Base-by-base conservation (phyloP, 2,113 vertebrate species). In the Crocuta crocuta region DNA sequence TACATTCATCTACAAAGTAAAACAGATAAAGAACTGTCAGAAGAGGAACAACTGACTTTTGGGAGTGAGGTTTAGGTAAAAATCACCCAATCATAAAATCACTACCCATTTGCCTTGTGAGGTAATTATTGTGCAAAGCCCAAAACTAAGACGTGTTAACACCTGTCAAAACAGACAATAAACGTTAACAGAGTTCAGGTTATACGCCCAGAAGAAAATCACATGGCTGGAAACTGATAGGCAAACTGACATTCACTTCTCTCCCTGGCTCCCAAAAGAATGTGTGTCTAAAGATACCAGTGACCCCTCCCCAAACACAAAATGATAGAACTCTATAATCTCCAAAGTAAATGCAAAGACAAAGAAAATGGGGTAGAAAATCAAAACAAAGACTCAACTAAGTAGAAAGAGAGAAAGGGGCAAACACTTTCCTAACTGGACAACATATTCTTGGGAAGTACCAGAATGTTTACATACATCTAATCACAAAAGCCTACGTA, bases 1-100 rank as follows among this genome's bases (percentile, higher is more conserved):
- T 82, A 99, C 99, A 0, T 99, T 99, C 98, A 99, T 98, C 99
- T 99, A 96, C 24, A 85, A 92, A 55, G 24, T 87, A 4, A 16
- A 61, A 71, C 9, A 93, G 8, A 33, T 33, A 28, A 11, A n/a
- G 0, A 68, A n/a, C 17, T 66, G 71, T 71, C 55, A 92, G 12
- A 4, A 28, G 9, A 84, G 83, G 7, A 16, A 76, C 23, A 82
- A 76, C 9, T 31, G 5, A 23, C 21, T 89, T 31, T 35, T 76
- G 53, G 16, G 19, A 21, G 3, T 15, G 9, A 94, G 31, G 19
- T 39, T 39, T 39, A 39, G 4, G 16, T 65, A 80, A 80, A 71
- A 95, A 90, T 50, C 61, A 66, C 15, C 31, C 50, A 43, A 48
- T 21, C 11, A 89, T 15, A 94, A 90, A 89, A 76, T 95, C 86